Conservation (phyloP, 53 echinoderm and acorn worm genomes). For the Astropecten irregularis region DNA sequence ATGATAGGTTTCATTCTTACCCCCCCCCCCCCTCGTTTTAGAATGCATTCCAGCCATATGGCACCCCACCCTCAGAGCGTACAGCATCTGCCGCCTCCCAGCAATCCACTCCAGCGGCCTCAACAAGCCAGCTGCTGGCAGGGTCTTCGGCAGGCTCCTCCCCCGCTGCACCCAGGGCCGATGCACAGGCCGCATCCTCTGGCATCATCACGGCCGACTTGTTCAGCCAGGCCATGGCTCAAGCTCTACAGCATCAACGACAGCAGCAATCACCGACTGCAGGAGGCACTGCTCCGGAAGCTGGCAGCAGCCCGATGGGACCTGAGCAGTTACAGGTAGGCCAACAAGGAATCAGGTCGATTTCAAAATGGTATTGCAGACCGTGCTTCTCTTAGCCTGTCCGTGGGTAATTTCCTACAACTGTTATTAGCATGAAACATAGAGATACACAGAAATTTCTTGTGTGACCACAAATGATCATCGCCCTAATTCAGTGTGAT, state of each 20-base stretch:
- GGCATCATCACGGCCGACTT: constrained; percentile 69
- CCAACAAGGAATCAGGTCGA: background rate
- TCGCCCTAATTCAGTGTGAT: too few relatives aligned
- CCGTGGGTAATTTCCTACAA: too few relatives aligned
- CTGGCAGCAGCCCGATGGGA: background rate
- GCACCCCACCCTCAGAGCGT: background rate
- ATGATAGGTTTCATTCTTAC: too few relatives aligned
- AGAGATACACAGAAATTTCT: too few relatives aligned
- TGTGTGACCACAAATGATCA: too few relatives aligned
- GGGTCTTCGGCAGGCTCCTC: constrained; percentile 13
- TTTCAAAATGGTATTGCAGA: too few relatives aligned
- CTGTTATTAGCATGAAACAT: too few relatives aligned
- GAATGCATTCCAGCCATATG: constrained; percentile 18
- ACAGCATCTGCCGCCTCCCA: background rate
- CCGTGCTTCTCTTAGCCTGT: too few relatives aligned
- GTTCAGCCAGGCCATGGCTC: constrained; percentile 92
- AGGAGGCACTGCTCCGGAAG: background rate
- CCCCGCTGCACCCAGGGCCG: background rate
- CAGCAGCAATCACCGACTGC: constrained; percentile 39
- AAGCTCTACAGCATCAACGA: constrained; percentile 66
- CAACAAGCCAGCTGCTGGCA: constrained; percentile 9
- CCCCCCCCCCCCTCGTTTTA: too few relatives aligned
- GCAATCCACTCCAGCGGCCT: background rate
- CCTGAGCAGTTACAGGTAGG: constrained; percentile 42
- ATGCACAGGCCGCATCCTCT: background rate